A percentile compares a stretch with the other conserved stretches of the same genome.
These are phyloP conservation scores for Acrobasis consociella DNA, from an alignment of 2,888 invertebrate species.

Conservation along the genomic window DNA sequence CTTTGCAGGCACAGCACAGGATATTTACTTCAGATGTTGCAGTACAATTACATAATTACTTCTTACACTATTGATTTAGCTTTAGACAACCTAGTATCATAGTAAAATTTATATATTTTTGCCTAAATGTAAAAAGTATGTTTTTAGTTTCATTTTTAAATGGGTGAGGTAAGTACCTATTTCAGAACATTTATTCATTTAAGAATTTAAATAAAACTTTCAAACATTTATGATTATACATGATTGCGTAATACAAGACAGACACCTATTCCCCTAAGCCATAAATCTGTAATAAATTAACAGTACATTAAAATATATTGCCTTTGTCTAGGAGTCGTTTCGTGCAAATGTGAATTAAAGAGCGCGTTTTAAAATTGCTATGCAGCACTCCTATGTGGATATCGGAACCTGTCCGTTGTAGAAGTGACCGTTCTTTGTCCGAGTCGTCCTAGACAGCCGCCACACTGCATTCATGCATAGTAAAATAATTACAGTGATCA, in stretches of 20 bases:
- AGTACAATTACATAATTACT: too few relatives aligned
- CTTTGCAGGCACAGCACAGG: too few relatives aligned
- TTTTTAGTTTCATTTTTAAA: too few relatives aligned
- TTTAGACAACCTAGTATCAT: too few relatives aligned
- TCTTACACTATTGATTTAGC: too few relatives aligned
- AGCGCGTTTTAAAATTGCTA: conserved; percentile 64
- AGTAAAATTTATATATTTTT: too few relatives aligned
- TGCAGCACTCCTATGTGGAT: conserved; percentile 70
- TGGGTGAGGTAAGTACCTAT: not conserved
- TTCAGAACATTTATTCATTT: not conserved
- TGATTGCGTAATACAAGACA: conserved; percentile 4
- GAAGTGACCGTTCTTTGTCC: conserved; percentile 76
- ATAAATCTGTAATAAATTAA: conserved; percentile 21
- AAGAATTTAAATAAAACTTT: not conserved
- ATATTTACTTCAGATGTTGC: too few relatives aligned
- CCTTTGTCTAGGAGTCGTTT: conserved; percentile 55
- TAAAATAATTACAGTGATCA: conserved; percentile 81
- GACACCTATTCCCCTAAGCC: not conserved
- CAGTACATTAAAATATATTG: conserved; percentile 42
- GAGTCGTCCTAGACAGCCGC: conserved; percentile 75
- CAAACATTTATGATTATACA: not conserved
- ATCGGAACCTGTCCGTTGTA: conserved; percentile 70
- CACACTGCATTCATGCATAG: conserved; percentile 79
- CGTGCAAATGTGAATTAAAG: conserved; percentile 64
- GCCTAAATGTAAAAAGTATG: too few relatives aligned